These are phyloP conservation scores for Danio albolineatus DNA, from an alignment of 2,797 vertebrate species.

Conservation along the genomic window DNA sequence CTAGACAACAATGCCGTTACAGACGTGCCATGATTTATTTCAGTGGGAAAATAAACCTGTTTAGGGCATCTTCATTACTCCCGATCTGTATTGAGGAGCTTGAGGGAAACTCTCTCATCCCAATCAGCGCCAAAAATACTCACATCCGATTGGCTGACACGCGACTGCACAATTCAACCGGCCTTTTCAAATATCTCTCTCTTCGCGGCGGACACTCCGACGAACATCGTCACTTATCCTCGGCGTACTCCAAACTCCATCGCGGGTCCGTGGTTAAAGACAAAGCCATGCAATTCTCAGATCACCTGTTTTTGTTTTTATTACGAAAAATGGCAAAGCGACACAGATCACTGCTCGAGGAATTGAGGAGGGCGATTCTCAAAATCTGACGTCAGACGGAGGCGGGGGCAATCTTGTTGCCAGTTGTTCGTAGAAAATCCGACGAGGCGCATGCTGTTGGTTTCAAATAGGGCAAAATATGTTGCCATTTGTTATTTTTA, in stretches of 20 bases:
- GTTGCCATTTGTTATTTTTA: neutral
- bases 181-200: conserved; percentile 86
- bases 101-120: conserved; percentile 82
- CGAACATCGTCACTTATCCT: conserved; percentile 50
- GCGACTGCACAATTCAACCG: conserved; percentile 81
- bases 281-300: neutral
- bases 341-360: conserved; percentile 48
- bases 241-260: neutral
- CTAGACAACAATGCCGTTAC: neutral
- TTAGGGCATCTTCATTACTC: conserved; percentile 67
- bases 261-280: neutral
- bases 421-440: neutral
- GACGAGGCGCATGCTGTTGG: neutral
- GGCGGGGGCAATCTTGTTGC: conserved; percentile 55
- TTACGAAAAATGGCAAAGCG: conserved; percentile 42
- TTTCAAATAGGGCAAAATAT: neutral
- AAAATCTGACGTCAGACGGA: conserved; percentile 60
- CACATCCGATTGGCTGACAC: conserved; percentile 88
- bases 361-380: conserved; percentile 59
- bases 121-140: conserved; percentile 97
- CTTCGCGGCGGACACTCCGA: conserved; percentile 22
- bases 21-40: neutral
- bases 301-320: conserved; percentile 50
- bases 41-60: conserved; percentile 66
- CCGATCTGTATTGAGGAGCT: conserved; percentile 77